These are phyloP conservation scores for Pantelozetes paolii DNA, from an alignment of 2,888 invertebrate species.

Conservation along the genomic window DNA sequence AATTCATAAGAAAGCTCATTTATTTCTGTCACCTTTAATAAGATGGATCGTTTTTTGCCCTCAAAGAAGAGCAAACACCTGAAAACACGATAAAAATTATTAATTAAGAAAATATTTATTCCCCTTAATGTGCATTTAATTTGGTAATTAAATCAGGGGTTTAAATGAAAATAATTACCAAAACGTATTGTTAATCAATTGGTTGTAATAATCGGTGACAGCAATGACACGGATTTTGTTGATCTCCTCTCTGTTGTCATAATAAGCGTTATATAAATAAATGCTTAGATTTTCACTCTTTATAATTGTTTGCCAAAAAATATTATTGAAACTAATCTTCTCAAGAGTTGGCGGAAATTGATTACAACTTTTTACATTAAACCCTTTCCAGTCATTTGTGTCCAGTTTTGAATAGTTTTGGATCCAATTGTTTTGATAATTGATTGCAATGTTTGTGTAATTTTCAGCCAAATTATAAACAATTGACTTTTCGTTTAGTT, in stretches of 20 bases:
- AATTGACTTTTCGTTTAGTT: no score
- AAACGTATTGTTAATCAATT: not conserved
- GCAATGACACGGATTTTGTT: not conserved
- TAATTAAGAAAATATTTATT: not conserved
- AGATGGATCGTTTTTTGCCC: conserved; percentile 15
- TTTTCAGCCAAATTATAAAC: not conserved
- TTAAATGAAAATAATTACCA: not conserved
- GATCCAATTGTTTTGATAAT: not conserved
- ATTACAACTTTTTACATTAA: not conserved
- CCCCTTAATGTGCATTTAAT: not conserved
- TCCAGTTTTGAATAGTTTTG: not conserved
- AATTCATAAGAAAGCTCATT: conserved; percentile 29
- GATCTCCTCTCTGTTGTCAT: conserved; percentile 20
- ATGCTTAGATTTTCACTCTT: not conserved
- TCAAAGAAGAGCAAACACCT: conserved; percentile 37
- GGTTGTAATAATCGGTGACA: not conserved
- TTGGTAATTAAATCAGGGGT: no score
- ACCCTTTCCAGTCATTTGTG: not conserved
- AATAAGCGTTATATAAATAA: conserved; percentile 37
- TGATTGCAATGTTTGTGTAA: not conserved
- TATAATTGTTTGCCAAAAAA: conserved; percentile 12
- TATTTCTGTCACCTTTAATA: conserved; percentile 20
- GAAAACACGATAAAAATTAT: not conserved
- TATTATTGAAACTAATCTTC: not conserved
- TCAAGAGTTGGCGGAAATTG: not conserved